These are phyloP conservation scores for Centropus unirufus DNA, from an alignment of 2,113 vertebrate genomes.

Conservation along the genomic window DNA sequence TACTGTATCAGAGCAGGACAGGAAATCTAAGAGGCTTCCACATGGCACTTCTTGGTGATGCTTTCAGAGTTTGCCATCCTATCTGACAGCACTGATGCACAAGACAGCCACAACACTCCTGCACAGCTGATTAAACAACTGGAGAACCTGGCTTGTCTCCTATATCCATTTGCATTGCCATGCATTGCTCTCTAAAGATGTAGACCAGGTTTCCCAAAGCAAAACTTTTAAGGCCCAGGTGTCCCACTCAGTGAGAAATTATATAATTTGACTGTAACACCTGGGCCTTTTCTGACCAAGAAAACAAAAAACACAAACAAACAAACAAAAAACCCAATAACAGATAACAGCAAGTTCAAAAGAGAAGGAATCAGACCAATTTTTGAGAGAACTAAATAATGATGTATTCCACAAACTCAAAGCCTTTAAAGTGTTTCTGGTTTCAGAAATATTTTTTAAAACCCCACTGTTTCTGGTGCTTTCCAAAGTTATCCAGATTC, in stretches of 20 bases:
- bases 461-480: neutral
- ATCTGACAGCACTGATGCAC: neutral
- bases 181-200: accelerated
- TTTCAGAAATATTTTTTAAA: conserved; percentile 22
- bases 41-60: neutral
- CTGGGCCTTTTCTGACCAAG: neutral
- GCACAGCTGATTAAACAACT: neutral
- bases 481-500: conserved; percentile 55
- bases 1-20: neutral
- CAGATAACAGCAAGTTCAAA: neutral
- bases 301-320: neutral
- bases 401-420: conserved; percentile 20
- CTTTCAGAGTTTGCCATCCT: neutral
- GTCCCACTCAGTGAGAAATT: neutral
- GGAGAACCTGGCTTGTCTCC: neutral
- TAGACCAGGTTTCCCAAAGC: neutral
- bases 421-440: neutral
- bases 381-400: conserved; percentile 28
- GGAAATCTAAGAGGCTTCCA: neutral
- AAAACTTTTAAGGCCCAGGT: neutral
- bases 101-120: neutral
- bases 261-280: neutral
- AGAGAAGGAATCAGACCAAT: neutral
- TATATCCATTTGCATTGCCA: neutral
- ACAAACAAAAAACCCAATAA: neutral